Conservation (phyloP, 2,888 invertebrate species). For the Dryobotodes eremita region DNA sequence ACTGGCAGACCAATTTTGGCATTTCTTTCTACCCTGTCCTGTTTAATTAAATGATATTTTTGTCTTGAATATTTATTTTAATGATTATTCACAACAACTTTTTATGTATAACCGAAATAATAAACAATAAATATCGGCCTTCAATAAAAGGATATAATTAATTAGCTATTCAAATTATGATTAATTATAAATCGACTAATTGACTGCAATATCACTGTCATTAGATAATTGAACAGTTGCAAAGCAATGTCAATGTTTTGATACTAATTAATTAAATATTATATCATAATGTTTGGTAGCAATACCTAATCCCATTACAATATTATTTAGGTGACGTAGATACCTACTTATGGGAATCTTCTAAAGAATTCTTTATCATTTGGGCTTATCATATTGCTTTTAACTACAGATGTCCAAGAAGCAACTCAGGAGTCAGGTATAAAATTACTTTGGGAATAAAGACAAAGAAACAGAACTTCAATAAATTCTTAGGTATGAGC, state of each 20-base stretch:
- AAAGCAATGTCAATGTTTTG: constrained; percentile 35
- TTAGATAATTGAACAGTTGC: constrained; percentile 33
- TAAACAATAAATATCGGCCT: background rate
- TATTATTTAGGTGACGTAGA: background rate
- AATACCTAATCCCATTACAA: background rate
- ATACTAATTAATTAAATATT: constrained; percentile 28
- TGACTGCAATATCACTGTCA: constrained; percentile 37
- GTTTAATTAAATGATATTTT: background rate
- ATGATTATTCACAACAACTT: background rate
- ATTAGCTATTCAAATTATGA: constrained; percentile 33
- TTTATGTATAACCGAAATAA: background rate
- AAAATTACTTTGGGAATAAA: background rate
- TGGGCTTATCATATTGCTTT: background rate
- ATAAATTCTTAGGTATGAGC: constrained; percentile 7
- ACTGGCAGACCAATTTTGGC: background rate
- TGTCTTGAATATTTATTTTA: background rate
- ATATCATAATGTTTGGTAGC: constrained; percentile 10
- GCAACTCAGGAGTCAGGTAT: background rate
- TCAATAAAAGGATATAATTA: constrained; percentile 31
- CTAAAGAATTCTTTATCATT: background rate
- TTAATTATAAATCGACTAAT: constrained; percentile 37
- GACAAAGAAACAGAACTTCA: background rate
- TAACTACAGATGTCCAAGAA: background rate
- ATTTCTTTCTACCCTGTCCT: too few relatives aligned
- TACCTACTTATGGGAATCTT: background rate